Percentiles rank a stretch among this genome's conserved stretches.
Evolutionary conservation across 2,113 vertebrate species (phyloP).

Genomic region (Clarias magur): DNA sequence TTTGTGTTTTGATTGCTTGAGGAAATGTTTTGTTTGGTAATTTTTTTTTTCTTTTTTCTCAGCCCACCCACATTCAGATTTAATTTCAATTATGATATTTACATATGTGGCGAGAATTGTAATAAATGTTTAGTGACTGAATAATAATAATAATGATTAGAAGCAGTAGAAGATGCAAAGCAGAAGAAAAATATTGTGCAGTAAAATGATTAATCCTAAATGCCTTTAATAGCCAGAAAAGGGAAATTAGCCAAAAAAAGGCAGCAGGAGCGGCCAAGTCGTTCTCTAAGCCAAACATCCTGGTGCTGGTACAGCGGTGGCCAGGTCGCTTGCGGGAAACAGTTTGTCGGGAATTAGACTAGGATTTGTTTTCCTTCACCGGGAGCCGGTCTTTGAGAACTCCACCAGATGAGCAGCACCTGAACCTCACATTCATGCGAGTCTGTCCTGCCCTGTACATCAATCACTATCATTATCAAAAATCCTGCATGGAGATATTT

Average conservation of each 20-base stretch:
- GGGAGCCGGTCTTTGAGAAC: conserved; percentile 63
- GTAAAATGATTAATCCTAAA: conserved; percentile 62
- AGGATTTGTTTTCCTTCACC: conserved; percentile 70
- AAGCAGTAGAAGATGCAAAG: not conserved
- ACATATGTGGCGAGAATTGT: conserved; percentile 3
- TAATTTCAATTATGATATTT: conserved; percentile 39
- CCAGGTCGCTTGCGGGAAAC: conserved; percentile 54
- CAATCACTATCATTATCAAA: not conserved
- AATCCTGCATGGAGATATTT: not conserved
- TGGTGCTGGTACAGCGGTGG: conserved; percentile 65
- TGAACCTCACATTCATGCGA: conserved; percentile 51
- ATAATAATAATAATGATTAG: not conserved
- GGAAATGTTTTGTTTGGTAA: conserved; percentile 72
- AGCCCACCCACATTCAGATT: conserved; percentile 44
- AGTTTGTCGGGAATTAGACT: conserved; percentile 63
- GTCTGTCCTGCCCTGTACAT: not conserved
- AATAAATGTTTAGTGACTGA: not conserved
- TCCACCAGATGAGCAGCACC: conserved; percentile 74
- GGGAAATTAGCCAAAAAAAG: conserved; percentile 73
- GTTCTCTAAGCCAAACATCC: conserved; percentile 80
- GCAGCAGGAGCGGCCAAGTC: conserved; percentile 71
- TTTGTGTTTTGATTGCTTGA: conserved; percentile 72
- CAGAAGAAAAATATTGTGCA: conserved; percentile 19
- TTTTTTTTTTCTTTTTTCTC: conserved; percentile 45
- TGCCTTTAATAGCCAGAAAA: conserved; percentile 61